Conservation (phyloP, 2,888 invertebrate genomes). For the Drosophila mettleri region DNA sequence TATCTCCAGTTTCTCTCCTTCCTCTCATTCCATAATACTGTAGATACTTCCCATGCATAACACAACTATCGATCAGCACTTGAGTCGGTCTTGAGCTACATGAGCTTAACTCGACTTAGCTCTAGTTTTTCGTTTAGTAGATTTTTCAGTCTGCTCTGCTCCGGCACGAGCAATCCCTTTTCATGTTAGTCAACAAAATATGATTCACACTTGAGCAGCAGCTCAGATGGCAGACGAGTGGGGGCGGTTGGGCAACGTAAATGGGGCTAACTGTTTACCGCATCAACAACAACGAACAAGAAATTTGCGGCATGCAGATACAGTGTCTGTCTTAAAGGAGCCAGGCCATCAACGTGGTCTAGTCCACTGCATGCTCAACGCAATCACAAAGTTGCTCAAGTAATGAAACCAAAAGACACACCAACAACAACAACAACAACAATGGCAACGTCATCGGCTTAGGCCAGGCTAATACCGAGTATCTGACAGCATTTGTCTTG, state of each 20-base stretch:
- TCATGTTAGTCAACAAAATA: conserved; percentile 9
- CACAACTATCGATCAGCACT: too few species aligned
- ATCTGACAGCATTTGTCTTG: conserved; percentile 34
- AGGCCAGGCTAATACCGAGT: conserved; percentile 19
- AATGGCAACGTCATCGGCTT: conserved; percentile 5
- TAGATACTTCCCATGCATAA: not conserved
- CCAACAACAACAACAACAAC: conserved; percentile 8
- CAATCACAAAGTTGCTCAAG: conserved; percentile 44
- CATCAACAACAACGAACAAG: conserved; percentile 41
- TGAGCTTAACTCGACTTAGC: not conserved
- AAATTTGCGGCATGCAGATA: conserved; percentile 34
- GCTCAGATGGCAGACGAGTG: not conserved
- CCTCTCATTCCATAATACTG: not conserved
- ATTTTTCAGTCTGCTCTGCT: not conserved
- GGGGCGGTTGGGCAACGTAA: conserved; percentile 27
- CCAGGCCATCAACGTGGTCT: conserved; percentile 3
- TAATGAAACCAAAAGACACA: conserved; percentile 36
- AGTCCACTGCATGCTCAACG: conserved; percentile 20
- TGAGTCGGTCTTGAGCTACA: too few species aligned
- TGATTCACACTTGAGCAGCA: conserved; percentile 15
- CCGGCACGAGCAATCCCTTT: conserved; percentile 3
- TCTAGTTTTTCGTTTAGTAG: not conserved
- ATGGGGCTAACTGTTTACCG: conserved; percentile 62
- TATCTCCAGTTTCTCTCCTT: not conserved
- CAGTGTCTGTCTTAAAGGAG: conserved; percentile 14